These are phyloP conservation scores for Ataeniobius toweri DNA, from an alignment of 2,797 vertebrate genomes.

Conservation along the genomic window DNA sequence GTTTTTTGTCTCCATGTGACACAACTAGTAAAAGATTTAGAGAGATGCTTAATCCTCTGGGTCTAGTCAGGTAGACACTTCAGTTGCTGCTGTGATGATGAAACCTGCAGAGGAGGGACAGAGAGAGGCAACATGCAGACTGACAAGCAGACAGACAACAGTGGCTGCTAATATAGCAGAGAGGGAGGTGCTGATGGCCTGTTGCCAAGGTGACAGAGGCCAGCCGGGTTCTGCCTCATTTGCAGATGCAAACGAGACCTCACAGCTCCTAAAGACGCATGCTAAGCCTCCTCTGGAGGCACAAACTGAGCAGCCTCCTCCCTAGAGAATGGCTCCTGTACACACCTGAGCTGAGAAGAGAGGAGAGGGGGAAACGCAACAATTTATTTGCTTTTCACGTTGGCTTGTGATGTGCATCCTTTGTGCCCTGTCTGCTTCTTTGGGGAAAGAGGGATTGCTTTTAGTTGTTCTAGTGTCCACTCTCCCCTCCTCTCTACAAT, in stretches of 20 bases:
- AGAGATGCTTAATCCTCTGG: constrained; percentile 56
- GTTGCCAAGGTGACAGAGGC: constrained; percentile 83
- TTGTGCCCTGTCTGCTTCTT: constrained; percentile 64
- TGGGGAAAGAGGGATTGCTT: constrained; percentile 60
- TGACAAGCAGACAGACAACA: constrained; percentile 79
- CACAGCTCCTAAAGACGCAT: constrained; percentile 59
- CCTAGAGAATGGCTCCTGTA: constrained; percentile 59
- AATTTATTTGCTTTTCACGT: constrained; percentile 76
- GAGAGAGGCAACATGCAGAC: constrained; percentile 72
- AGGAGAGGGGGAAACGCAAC: constrained; percentile 44
- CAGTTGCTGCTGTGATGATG: constrained; percentile 51
- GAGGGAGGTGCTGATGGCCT: constrained; percentile 79
- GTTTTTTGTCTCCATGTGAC: constrained; percentile 60
- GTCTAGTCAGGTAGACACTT: constrained; percentile 64
- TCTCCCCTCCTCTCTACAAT: constrained; percentile 71
- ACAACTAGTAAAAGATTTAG: constrained; percentile 64
- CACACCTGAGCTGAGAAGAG: constrained; percentile 64
- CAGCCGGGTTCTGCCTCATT: constrained; percentile 79
- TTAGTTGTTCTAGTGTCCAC: constrained; percentile 69
- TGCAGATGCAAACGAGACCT: constrained; percentile 82
- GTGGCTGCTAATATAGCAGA: constrained; percentile 65
- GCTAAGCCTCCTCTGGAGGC: constrained; percentile 68
- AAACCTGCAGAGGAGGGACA: constrained; percentile 56
- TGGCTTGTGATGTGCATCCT: constrained; percentile 61
- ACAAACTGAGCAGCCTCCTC: constrained; percentile 56